Evolutionary conservation across 2,113 vertebrate species (phyloP).

Genomic region (Upupa epops): DNA sequence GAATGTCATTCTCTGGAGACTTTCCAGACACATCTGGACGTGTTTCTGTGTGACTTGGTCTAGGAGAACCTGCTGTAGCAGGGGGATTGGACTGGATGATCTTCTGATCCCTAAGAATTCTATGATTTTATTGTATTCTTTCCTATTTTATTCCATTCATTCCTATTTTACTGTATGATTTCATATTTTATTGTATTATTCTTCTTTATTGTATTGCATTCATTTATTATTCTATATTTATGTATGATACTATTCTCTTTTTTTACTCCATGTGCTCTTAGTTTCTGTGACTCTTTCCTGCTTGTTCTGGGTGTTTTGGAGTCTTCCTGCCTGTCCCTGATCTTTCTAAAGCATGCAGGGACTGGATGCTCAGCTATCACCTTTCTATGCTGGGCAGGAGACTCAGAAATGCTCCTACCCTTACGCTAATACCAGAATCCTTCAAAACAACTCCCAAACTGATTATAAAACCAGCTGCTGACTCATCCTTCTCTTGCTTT

Average conservation of each 20-base stretch:
- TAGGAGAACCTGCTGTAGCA: too few species aligned
- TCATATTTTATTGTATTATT: too few species aligned
- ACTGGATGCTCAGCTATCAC: background rate
- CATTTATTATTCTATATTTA: too few species aligned
- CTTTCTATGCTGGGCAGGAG: background rate
- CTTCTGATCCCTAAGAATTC: too few species aligned
- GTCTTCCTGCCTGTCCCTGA: background rate
- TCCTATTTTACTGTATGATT: too few species aligned
- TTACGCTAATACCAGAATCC: background rate
- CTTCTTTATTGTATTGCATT: too few species aligned
- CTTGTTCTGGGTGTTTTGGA: background rate
- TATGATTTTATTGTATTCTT: too few species aligned
- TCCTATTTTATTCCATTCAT: too few species aligned
- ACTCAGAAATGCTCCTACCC: background rate
- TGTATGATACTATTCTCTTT: background rate
- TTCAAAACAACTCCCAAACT: background rate
- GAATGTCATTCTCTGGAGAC: too few species aligned
- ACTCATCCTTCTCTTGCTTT: conserved; percentile 19
- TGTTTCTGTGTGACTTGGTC: too few species aligned
- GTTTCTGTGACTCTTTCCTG: background rate
- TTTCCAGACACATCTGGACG: too few species aligned
- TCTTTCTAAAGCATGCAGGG: background rate
- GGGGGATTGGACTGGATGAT: too few species aligned
- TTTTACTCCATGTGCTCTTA: background rate
- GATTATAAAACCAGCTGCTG: background rate